Percentiles rank a stretch among this genome's conserved stretches.
Conservation (phyloP, 2,888 invertebrate genomes). For the Andricus curvator region DNA sequence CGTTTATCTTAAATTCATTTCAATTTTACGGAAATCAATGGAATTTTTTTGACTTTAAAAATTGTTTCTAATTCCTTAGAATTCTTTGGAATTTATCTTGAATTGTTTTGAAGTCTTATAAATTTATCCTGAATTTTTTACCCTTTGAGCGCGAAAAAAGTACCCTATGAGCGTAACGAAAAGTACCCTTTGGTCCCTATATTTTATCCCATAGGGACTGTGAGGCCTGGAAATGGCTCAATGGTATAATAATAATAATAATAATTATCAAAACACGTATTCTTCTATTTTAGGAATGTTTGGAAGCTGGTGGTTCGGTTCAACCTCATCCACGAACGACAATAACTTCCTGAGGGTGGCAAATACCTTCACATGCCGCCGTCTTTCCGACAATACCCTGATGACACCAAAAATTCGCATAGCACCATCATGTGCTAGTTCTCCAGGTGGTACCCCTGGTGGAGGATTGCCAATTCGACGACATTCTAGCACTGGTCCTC, state of each 20-base stretch:
- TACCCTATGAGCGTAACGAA: no score
- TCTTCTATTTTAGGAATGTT: slow-evolving; percentile 81
- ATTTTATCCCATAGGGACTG: no score
- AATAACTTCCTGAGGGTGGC: slow-evolving; percentile 91
- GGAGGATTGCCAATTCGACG: slow-evolving; percentile 90
- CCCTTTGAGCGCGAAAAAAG: no score
- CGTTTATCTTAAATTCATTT: no score
- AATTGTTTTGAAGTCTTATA: no score
- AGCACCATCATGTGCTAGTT: slow-evolving; percentile 93
- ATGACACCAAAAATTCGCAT: slow-evolving; percentile 94
- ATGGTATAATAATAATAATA: no score
- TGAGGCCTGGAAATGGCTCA: neutral
- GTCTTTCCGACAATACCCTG: slow-evolving; percentile 94
- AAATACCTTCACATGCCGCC: slow-evolving; percentile 88
- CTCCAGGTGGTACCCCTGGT: slow-evolving; percentile 85
- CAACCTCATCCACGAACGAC: slow-evolving; percentile 90
- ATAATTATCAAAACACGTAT: neutral
- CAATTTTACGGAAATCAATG: no score
- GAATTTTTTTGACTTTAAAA: no score
- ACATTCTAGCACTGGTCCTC: slow-evolving; percentile 95
- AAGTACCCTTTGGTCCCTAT: no score
- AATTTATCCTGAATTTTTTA: no score
- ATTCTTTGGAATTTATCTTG: no score
- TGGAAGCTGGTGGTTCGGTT: slow-evolving; percentile 92
- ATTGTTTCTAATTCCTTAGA: no score